Conservation (phyloP, 2,888 invertebrate species). For the Zhuqinia jingwanae region DNA sequence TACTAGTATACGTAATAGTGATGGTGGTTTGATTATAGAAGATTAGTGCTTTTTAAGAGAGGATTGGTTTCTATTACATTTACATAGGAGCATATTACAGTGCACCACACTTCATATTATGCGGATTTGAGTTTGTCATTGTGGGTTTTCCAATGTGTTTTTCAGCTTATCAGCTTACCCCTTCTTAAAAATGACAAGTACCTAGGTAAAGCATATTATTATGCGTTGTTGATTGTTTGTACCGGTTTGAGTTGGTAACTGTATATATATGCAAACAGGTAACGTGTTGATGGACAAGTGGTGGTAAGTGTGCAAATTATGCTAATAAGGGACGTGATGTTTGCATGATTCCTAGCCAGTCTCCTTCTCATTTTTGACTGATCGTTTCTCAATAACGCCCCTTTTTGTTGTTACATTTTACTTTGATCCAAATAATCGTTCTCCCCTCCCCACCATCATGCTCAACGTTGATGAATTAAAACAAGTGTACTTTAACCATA, state of each 20-base stretch:
- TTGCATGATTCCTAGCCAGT: conserved; percentile 39
- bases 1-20: neutral
- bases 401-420: no score
- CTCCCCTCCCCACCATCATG: no score
- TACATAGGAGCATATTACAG: neutral
- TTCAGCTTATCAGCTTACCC: neutral
- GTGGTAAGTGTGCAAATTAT: conserved; percentile 61
- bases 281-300: conserved; percentile 10
- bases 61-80: neutral
- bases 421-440: no score
- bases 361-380: neutral
- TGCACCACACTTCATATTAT: neutral
- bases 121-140: conserved; percentile 24
- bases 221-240: conserved; percentile 33
- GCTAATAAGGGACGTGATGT: conserved; percentile 47
- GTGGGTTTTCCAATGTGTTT: conserved; percentile 8
- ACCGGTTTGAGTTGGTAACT: conserved; percentile 15
- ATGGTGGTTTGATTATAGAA: conserved; percentile 8
- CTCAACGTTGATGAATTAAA: neutral
- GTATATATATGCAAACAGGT: neutral
- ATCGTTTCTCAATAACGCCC: conserved; percentile 13
- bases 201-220: conserved; percentile 29
- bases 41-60: conserved; percentile 19
- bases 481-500: conserved; percentile 29
- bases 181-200: conserved; percentile 18